These are phyloP conservation scores for Hoplias malabaricus DNA, from an alignment of 2,113 vertebrate species.

Conservation along the genomic window DNA sequence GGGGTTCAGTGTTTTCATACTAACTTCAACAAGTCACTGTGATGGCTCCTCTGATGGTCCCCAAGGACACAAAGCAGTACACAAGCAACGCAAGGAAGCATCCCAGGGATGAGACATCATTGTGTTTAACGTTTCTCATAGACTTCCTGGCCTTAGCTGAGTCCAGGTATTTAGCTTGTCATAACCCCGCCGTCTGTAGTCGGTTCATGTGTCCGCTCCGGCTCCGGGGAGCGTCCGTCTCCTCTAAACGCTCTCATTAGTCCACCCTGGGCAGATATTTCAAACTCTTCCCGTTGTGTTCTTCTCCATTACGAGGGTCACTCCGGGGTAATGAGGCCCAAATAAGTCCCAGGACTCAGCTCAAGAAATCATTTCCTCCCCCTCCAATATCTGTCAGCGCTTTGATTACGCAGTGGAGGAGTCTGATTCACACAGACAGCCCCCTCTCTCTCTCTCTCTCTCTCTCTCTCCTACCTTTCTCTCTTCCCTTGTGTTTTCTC, in stretches of 20 bases:
- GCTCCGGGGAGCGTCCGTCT: constrained; percentile 39
- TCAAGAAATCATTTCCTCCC: constrained; percentile 72
- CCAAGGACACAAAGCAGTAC: not conserved
- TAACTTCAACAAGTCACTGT: not conserved
- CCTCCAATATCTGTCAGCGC: constrained; percentile 73
- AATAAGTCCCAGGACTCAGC: constrained; percentile 73
- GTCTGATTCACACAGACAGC: constrained; percentile 78
- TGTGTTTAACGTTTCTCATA: not conserved
- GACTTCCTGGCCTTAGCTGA: not conserved
- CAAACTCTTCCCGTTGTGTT: constrained; percentile 73
- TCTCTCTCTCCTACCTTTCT: constrained; percentile 18
- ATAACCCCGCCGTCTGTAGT: constrained; percentile 18
- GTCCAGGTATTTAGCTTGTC: constrained; percentile 23
- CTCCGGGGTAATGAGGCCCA: constrained; percentile 77
- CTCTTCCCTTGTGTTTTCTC: not conserved
- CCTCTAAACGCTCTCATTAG: constrained; percentile 66
- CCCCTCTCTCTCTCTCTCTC: constrained; percentile 12
- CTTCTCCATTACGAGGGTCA: constrained; percentile 82
- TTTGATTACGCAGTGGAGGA: constrained; percentile 82
- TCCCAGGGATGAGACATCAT: not conserved
- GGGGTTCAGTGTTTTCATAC: no score
- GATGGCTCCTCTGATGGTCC: not conserved
- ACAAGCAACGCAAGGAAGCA: not conserved
- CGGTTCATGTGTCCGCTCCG: constrained; percentile 1
- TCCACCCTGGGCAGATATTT: constrained; percentile 72